Conservation (phyloP, 1,140 invertebrate species). For the Vanessa atalanta region DNA sequence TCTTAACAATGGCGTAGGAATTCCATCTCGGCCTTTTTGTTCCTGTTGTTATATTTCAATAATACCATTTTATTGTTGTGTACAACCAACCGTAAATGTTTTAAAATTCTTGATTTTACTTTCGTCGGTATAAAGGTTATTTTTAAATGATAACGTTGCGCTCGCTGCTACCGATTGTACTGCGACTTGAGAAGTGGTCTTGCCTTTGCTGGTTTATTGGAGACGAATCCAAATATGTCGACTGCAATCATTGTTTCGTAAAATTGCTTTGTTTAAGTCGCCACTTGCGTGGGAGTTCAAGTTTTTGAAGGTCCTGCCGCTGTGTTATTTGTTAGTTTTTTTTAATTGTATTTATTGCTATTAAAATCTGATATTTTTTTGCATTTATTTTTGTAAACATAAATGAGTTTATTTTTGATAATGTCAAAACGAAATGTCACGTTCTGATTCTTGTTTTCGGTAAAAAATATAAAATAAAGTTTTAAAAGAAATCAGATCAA, state of each 20-base stretch:
- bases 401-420: not conserved
- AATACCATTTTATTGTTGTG: not conserved
- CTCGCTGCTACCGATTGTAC: not conserved
- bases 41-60: slow-evolving; percentile 7
- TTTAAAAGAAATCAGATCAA: too few relatives aligned
- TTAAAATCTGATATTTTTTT: slow-evolving; percentile 14
- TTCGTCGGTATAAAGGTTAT: not conserved
- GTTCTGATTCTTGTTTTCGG: not conserved
- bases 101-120: slow-evolving; percentile 13
- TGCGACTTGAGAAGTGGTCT: slow-evolving; percentile 18
- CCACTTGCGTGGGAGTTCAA: slow-evolving; percentile 15
- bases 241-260: slow-evolving; percentile 19
- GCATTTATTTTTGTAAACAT: not conserved
- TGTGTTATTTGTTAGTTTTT: slow-evolving; percentile 15
- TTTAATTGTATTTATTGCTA: slow-evolving; percentile 24
- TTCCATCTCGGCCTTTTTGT: slow-evolving; percentile 34
- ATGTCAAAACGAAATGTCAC: not conserved
- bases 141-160: not conserved
- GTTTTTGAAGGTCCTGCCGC: slow-evolving; percentile 17
- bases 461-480: too few relatives aligned
- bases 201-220: slow-evolving; percentile 21
- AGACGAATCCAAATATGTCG: slow-evolving; percentile 24
- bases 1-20: slow-evolving; percentile 45
- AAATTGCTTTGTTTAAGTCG: slow-evolving; percentile 22
- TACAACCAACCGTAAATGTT: not conserved